Base-by-base conservation (phyloP, 2,888 invertebrate genomes). In the Conistra vaccinii region DNA sequence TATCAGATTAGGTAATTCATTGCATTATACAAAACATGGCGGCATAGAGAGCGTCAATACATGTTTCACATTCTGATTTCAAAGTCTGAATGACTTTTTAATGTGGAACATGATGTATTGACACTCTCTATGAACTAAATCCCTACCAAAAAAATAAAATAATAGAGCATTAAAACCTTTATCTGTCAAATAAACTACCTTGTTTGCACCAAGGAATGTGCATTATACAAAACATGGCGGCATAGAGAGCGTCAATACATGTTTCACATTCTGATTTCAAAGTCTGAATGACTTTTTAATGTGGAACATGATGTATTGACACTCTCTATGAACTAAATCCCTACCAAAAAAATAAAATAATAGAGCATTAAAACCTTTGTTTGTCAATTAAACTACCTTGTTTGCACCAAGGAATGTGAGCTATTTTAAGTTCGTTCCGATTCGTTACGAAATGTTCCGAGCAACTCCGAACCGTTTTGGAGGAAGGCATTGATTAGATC, bases 401-500 rank as follows among this genome's bases (percentile, higher is more conserved):
- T 48, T 4, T 60, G 53, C 58, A 58, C 4, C 23, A 32, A 66
- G 23, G 7, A 74, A 23, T 65, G 23, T 12, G 9, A 62, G 14
- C 48, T 65, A 61, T 80, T 61, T 73, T 42, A 32, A 48, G 55
- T 61, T 7, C 32, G 17, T 35, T 23, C 35, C 81, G 76, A 76
- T 63, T 53, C 23, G 23, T 57, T 45, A 7, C 82, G 67, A 58
- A 81, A 53, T 48, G 4, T 39, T n/a, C 53, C 76, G 63, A 68
- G 17, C 14, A n/a, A 35, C 35, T 62, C 35, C 65, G 73, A 62
- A 48, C 62, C 53, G 39, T 73, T 73, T 78, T 57, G n/a, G 45
- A 42, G 51, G 69, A 66, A 65, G 53, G 58, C 60, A 76, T 73
- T 79, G 86, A 84, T 85, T 76, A 76, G 76, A 69, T 73, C 55